Evolutionary conservation across 2,113 vertebrate species (phyloP), one percentile per base, ranked within the genome.

Genomic region (Alethe diademata): DNA sequence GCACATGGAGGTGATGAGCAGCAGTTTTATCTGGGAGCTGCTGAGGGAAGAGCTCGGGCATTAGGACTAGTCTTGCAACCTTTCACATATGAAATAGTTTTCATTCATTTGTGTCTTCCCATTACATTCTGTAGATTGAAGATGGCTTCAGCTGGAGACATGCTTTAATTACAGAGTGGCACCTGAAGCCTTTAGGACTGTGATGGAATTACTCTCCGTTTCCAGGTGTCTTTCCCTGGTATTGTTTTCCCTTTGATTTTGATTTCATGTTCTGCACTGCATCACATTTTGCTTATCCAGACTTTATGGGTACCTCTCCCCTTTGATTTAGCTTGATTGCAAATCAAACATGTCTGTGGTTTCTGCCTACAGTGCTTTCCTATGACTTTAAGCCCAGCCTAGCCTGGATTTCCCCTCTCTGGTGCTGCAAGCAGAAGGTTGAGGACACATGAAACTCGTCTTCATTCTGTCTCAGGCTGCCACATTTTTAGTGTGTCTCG

Each of bases 41-140:
- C 45, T 84, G 16, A 6, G 6, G 29, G 8, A 71, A 64, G 81
- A 80, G 33, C 60, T 58, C 8, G 0, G 20, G 8, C 0, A 0
- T 61, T 65, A 50, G 58, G 54, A 47, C 56, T 64, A 38, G 19
- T 62, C 40, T 67, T 67, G 40, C 60, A 74, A 18, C 33, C 6
- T 45, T 88, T 53, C 60, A 42, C 35, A n/a, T 7, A 5, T 51
- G 25, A 56, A 74, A 19, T 70, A 11, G 9, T 14, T 84, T 62
- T 78, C 47, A 56, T 45, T 66, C 7, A 5, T 80, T 65, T 2
- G 0, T 81, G 33, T 81, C 36, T 65, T 78, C 53, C 14, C 40
- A 22, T 73, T 66, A 26, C 17, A 9, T 62, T 89, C 73, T 72
- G n/a, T 72, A 51, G 61, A 65, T 29, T 40, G 18, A 80, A 48